These are phyloP conservation scores for Xestia sexstrigata DNA, from an alignment of 2,888 invertebrate genomes.

Conservation along the genomic window DNA sequence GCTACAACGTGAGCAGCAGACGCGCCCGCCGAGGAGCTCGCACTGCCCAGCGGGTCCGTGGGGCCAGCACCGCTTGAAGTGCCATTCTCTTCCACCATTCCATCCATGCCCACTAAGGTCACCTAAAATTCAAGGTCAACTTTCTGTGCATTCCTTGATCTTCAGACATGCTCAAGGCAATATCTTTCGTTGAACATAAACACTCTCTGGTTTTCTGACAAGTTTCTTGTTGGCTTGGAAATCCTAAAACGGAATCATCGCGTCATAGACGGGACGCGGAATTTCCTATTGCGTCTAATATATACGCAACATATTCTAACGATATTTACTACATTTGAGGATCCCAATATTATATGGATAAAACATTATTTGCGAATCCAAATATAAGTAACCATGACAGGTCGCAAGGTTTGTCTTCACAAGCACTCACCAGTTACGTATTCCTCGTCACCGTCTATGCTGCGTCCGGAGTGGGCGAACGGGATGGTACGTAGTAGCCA, in stretches of 20 bases:
- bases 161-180: constrained; percentile 75
- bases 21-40: constrained; percentile 78
- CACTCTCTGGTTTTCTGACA: constrained; percentile 72
- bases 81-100: constrained; percentile 98
- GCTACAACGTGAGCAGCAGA: constrained; percentile 87
- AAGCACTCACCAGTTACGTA: constrained; percentile 97
- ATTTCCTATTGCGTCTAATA: constrained; percentile 87
- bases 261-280: constrained; percentile 83
- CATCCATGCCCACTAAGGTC: constrained; percentile 94
- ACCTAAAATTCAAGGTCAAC: constrained; percentile 92
- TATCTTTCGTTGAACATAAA: constrained; percentile 70
- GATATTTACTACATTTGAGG: constrained; percentile 73
- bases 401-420: constrained; percentile 89
- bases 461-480: constrained; percentile 98
- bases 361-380: constrained; percentile 86
- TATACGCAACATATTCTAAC: constrained; percentile 81
- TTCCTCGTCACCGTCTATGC: constrained; percentile 98
- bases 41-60: constrained; percentile 81
- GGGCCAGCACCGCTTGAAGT: constrained; percentile 84
- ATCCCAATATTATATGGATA: constrained; percentile 76
- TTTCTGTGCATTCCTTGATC: constrained; percentile 85
- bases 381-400: constrained; percentile 88
- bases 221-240: constrained; percentile 82
- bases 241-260: constrained; percentile 86
- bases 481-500: constrained; percentile 98